phyloP scores from a whole-genome alignment of 1,140 invertebrate species.

The Araneus ventricosus region DNA sequence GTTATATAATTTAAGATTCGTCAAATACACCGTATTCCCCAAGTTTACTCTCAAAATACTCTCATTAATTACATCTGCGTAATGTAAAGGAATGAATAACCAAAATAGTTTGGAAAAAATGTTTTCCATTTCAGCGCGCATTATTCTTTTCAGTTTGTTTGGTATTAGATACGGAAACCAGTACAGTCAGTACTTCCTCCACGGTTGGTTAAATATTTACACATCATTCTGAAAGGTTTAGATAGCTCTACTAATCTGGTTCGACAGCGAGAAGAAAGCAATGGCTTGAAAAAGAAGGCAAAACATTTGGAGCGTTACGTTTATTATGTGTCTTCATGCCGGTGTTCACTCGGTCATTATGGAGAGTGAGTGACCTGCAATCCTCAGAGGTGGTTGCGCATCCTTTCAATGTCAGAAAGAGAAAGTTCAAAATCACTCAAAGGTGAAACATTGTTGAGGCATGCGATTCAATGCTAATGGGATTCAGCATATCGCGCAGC shows the following conservation, averaged over 20 bases:
- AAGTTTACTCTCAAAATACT: too few relatives aligned
- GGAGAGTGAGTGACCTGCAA: constrained; percentile 48
- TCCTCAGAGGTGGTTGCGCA: constrained; percentile 17
- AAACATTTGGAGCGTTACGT: constrained; percentile 57
- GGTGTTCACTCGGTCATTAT: constrained; percentile 47
- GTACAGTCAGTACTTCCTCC: not conserved
- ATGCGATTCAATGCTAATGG: not conserved
- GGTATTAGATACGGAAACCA: constrained; percentile 2
- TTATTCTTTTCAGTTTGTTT: not conserved
- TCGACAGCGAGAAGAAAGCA: constrained; percentile 7
- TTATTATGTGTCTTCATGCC: constrained; percentile 26
- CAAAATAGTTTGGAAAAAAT: too few relatives aligned
- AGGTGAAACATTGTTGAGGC: not conserved
- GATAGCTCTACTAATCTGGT: constrained; percentile 60
- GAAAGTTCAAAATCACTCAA: constrained; percentile 33
- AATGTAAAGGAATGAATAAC: too few relatives aligned
- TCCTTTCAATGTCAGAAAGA: constrained; percentile 21
- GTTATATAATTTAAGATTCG: too few relatives aligned
- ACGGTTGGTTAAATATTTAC: constrained; percentile 48
- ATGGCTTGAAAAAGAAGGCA: constrained; percentile 33
- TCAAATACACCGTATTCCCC: too few relatives aligned
- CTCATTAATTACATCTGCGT: too few relatives aligned
- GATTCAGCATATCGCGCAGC: too few relatives aligned
- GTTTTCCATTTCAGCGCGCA: too few relatives aligned
- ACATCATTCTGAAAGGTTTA: not conserved